phyloP scores from a whole-genome alignment of 2,888 invertebrate species.

The Sinelater perroti region DNA sequence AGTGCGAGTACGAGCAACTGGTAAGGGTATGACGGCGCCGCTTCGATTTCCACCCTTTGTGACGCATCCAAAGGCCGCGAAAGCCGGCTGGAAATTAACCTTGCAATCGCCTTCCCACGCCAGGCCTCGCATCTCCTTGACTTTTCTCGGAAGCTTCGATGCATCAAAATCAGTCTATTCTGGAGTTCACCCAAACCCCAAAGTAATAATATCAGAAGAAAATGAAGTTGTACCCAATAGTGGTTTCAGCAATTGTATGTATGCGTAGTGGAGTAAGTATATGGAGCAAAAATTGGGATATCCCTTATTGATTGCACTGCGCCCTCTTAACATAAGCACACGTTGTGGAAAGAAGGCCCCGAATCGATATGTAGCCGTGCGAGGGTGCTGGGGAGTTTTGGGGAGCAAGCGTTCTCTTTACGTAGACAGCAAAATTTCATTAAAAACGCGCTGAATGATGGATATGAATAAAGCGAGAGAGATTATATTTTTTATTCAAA shows the following conservation, averaged over 20 bases:
- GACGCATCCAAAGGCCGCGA: conserved; percentile 36
- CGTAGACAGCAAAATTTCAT: no score
- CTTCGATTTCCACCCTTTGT: conserved; percentile 37
- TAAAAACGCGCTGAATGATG: no score
- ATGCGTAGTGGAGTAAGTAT: not conserved
- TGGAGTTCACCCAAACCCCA: not conserved
- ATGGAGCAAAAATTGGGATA: conserved; percentile 3
- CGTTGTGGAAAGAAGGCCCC: not conserved
- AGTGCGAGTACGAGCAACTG: conserved; percentile 47
- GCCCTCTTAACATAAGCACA: conserved; percentile 8
- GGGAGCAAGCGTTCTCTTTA: no score
- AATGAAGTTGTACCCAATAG: no score
- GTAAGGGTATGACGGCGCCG: conserved; percentile 40
- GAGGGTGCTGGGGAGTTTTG: no score
- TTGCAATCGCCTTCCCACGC: conserved; percentile 3
- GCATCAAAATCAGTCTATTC: no score
- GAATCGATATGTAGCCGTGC: conserved; percentile 17
- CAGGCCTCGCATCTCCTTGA: not conserved
- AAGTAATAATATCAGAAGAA: no score
- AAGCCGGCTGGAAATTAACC: conserved; percentile 13
- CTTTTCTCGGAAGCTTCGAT: not conserved
- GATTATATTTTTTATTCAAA: no score
- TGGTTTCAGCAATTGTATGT: no score
- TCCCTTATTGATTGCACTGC: conserved; percentile 2
- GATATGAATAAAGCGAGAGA: no score